These are phyloP conservation scores for Lithosia quadra DNA, from an alignment of 2,888 invertebrate species.

Conservation along the genomic window DNA sequence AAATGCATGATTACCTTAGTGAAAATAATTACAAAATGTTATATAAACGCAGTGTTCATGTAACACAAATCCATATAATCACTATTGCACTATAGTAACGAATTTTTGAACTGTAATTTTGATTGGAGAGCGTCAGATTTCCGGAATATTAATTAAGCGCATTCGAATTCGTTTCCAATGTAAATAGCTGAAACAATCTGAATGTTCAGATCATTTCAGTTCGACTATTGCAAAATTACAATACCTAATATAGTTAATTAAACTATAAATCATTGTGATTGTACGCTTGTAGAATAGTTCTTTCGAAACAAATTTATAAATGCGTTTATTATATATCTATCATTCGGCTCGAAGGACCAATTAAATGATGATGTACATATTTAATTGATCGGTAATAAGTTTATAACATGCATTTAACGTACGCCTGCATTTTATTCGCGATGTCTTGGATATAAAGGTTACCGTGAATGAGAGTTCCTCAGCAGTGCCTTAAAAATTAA, in stretches of 20 bases:
- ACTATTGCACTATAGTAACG: background rate
- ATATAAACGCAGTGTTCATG: background rate
- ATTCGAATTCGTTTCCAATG: slow-evolving; percentile 20
- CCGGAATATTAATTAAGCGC: slow-evolving; percentile 39
- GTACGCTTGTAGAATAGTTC: no score
- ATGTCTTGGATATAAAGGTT: no score
- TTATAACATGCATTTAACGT: no score
- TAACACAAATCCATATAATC: background rate
- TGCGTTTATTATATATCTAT: no score
- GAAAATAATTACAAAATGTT: background rate
- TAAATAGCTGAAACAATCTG: slow-evolving; percentile 33
- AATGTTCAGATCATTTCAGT: background rate
- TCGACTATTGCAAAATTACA: background rate
- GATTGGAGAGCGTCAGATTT: slow-evolving; percentile 22
- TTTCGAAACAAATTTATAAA: no score
- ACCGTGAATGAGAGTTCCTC: no score
- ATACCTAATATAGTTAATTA: background rate
- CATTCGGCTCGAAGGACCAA: no score
- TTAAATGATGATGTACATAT: no score
- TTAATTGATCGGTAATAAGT: no score
- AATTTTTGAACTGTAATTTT: slow-evolving; percentile 29
- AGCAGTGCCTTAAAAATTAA: background rate
- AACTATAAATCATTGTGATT: background rate
- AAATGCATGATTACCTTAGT: background rate
- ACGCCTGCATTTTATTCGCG: no score